Percentiles rank a stretch among this genome's conserved stretches.
Conservation (phyloP, 2,113 vertebrate genomes). For the Passer domesticus region DNA sequence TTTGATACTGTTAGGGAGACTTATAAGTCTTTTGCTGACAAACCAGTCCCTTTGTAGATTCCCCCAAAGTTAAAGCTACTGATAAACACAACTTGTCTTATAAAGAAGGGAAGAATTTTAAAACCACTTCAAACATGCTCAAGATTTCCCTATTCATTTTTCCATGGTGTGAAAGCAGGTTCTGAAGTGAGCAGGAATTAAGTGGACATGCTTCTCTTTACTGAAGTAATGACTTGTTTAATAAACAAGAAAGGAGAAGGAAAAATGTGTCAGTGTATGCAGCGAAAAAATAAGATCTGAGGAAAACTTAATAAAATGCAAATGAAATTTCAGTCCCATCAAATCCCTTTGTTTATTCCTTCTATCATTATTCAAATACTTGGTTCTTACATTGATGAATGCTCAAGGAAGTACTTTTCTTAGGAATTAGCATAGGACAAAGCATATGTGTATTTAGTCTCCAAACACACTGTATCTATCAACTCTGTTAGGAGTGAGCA, state of each 20-base stretch:
- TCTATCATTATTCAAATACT: background rate
- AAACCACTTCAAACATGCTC: conserved; percentile 64
- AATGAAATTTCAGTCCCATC: background rate
- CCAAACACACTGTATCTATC: conserved; percentile 6
- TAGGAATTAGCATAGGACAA: background rate
- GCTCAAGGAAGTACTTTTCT: background rate
- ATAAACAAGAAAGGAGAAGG: conserved; percentile 21
- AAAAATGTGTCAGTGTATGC: background rate
- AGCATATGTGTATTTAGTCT: background rate
- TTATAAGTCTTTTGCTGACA: conserved; percentile 68
- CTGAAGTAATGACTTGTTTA: background rate
- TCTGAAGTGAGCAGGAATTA: conserved; percentile 28
- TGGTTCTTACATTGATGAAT: background rate
- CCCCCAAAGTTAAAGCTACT: conserved; percentile 53
- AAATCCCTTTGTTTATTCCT: conserved; percentile 1
- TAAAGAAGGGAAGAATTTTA: conserved; percentile 59
- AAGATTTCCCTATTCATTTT: conserved; percentile 30
- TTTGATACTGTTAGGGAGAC: conserved; percentile 39
- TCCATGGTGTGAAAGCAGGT: conserved; percentile 17
- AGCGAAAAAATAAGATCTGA: background rate
- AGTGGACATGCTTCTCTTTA: background rate
- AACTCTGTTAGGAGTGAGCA: background rate
- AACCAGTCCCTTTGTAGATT: conserved; percentile 69
- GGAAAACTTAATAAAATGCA: background rate
- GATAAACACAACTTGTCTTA: conserved; percentile 57